A percentile compares a stretch with the other conserved stretches of the same genome.
These are phyloP conservation scores for Melospiza georgiana DNA, from an alignment of 2,113 vertebrate species.

Conservation along the genomic window DNA sequence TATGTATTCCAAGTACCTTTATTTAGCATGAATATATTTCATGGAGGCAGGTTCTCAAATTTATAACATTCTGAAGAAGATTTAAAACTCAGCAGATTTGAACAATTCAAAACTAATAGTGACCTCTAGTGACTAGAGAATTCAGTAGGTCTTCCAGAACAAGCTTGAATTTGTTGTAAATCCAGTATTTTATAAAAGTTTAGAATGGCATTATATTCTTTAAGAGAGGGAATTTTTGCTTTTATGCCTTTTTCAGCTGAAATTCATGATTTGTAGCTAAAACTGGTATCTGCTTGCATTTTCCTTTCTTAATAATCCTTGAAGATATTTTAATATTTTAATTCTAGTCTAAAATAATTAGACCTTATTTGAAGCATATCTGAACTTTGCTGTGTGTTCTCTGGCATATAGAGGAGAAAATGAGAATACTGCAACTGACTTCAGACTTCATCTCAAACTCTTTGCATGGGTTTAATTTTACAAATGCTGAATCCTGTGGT, in stretches of 20 bases:
- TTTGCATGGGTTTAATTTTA: background rate
- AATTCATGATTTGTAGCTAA: background rate
- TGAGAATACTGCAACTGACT: background rate
- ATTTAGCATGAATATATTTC: background rate
- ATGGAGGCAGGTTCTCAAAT: background rate
- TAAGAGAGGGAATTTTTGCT: background rate
- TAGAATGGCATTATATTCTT: background rate
- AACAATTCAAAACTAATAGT: conserved; percentile 69
- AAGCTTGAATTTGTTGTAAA: background rate
- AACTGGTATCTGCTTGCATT: background rate
- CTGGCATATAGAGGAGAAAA: background rate
- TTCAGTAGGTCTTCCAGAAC: background rate
- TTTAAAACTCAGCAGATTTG: background rate
- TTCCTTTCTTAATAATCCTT: background rate
- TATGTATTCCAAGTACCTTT: background rate
- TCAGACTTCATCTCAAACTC: background rate
- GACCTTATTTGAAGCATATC: background rate
- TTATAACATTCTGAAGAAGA: conserved; percentile 12
- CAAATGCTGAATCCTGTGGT: background rate
- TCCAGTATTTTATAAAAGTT: background rate
- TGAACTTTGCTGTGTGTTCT: background rate
- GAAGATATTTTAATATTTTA: background rate
- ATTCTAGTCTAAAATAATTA: conserved; percentile 6
- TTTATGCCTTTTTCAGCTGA: background rate
- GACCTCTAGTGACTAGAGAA: conserved; percentile 75